Evolutionary conservation across 2,113 vertebrate species (phyloP), one percentile per base, ranked within the genome.

Genomic region (Laticauda colubrina): DNA sequence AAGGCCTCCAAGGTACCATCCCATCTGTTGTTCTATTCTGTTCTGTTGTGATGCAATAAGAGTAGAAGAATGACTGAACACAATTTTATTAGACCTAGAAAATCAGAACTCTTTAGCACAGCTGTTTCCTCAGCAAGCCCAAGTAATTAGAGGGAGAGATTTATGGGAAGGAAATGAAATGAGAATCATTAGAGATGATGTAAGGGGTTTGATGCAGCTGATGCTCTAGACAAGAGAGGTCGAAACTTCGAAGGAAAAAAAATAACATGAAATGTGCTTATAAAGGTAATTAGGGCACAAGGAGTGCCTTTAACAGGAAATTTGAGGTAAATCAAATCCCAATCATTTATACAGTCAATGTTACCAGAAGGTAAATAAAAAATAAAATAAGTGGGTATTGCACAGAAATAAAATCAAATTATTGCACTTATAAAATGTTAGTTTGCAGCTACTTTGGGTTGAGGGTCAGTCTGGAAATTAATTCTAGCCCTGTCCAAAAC

Each of bases 61-160:
- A 81, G 64, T 24, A 55, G 55, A 55, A 29, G 54, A 86, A 45
- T 94, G 89, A 57, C 26, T 94, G 91, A 93, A 53, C 7, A 0
- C 9, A 51, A 18, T 81, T 64, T 90, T 26, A 53, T 24, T 93
- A 57, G 51, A 85, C 88, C n/a, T 89, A 51, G 88, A 92, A 87
- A 88, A 56, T 89, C 3, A 87, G 18, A 56, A 6, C 2, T 81
- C 2, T 6, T 59, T 2, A 90, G 87, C 90, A 39, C 3, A 75
- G 29, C 90, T 59, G 11, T 3, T 5, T 91, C 15, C 8, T 7
- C 48, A 9, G 20, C 23, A 81, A 75, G 88, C 61, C 64, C 51
- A 39, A 85, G 21, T 86, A 11, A 1, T 2, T 26, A 56, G 34
- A 24, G 26, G 55, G 90, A 69, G 53, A 2, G 45, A 18, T 26